Evolutionary conservation across 2,113 vertebrate genomes (phyloP), one percentile per base, ranked within the genome.

Genomic region (Salvator merianae): DNA sequence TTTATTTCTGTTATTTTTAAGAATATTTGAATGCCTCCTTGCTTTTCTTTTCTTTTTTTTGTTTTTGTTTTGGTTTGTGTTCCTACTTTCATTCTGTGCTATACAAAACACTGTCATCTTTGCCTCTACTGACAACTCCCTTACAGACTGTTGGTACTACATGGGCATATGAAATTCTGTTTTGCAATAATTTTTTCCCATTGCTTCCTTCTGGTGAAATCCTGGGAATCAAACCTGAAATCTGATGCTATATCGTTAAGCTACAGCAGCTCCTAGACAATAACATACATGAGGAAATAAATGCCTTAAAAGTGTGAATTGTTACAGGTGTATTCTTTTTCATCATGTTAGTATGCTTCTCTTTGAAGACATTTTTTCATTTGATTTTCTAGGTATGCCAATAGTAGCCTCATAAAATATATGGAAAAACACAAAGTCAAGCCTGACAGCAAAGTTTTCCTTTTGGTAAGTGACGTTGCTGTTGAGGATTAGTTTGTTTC

Each of bases 341-440:
- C 70, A 38, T 82, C 32, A 16, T 81, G 72, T 83, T 86, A 82
- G 10, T 80, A 5, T 76, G 0, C 91, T 84, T 59, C 77, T 62
- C 38, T 87, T 84, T n/a, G 89, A 72, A 91, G 55, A 30, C 79
- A 2, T 91, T 88, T 79, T 84, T 84, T 90, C 82, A 50, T 93
- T 87, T 88, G 90, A 32, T 88, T 88, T 90, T 90, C 83, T 96
- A 99, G 99, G 89, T 99, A 99, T 71, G 98, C 98, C 95, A 99
- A 98, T 93, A 99, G 99, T 94, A 99, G 98, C 95, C 96, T 99
- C 93, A 98, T 99, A 94, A 99, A 99, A 95, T 99, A 99, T 93
- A 99, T 99, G 99, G 99, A 99, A 95, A 99, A 99, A 92, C 99
- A 99, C 94, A 99, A 99, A 96, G 99, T 99, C 78, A 99, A 99